Conservation (phyloP, 2,113 vertebrate species). For the Illadopsis cleaveri region DNA sequence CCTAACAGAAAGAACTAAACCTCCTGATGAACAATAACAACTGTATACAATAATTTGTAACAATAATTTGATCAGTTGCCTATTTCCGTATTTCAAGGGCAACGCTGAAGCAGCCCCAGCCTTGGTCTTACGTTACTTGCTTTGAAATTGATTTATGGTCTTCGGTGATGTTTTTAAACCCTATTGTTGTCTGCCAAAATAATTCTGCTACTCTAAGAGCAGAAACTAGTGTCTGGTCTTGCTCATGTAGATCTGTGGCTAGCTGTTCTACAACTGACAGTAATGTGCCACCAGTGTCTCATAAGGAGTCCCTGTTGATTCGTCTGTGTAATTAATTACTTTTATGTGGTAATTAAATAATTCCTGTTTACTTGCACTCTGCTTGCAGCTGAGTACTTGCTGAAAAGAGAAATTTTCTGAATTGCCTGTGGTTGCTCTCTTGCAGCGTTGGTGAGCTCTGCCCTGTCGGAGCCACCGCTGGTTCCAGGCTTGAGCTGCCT, state of each 20-base stretch:
- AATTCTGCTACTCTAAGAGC: neutral
- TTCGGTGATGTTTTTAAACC: neutral
- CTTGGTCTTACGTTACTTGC: neutral
- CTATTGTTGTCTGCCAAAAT: neutral
- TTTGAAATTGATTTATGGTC: neutral
- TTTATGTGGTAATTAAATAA: constrained; percentile 32
- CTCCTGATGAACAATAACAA: neutral
- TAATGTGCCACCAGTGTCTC: constrained; percentile 4
- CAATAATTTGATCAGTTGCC: neutral
- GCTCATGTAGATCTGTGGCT: neutral
- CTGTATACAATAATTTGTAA: neutral
- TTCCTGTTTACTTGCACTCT: constrained; percentile 8
- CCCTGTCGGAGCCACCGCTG: neutral
- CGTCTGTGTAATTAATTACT: neutral
- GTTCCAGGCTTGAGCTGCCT: neutral
- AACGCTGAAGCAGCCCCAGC: neutral
- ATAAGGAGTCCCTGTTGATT: neutral
- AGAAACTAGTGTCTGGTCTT: neutral
- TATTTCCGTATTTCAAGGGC: neutral
- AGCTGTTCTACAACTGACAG: neutral
- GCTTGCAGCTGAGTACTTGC: constrained; percentile 6
- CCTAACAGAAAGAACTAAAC: neutral
- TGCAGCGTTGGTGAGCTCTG: neutral
- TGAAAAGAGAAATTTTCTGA: neutral
- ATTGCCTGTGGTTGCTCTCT: neutral